Evolutionary conservation across 2,888 invertebrate species (phyloP).

Genomic region (Microplitis manilae): DNA sequence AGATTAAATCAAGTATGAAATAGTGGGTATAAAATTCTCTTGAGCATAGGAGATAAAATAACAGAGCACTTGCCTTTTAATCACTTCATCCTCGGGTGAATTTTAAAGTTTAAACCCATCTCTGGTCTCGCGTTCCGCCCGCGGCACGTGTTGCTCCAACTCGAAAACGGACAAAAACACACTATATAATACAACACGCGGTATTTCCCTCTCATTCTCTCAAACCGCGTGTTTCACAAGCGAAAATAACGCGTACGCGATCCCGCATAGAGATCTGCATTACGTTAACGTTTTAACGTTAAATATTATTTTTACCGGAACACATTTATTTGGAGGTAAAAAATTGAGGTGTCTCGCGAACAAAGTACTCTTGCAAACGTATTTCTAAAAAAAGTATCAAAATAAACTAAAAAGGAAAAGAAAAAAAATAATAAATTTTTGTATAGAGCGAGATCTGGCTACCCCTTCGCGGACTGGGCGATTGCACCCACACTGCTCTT

Average conservation of each 20-base stretch:
- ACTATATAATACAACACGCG: background rate
- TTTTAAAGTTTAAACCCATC: conserved; percentile 35
- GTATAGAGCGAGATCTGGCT: too few relatives aligned
- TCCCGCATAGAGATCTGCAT: conserved; percentile 13
- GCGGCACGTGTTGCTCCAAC: conserved; percentile 38
- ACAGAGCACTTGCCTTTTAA: conserved; percentile 36
- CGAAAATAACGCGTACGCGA: conserved; percentile 22
- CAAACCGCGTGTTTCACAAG: background rate
- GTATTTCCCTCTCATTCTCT: background rate
- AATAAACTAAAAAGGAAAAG: too few relatives aligned
- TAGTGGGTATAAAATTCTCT: too few relatives aligned
- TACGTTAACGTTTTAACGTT: conserved; percentile 60
- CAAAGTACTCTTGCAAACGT: conserved; percentile 59
- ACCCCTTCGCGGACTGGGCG: too few relatives aligned
- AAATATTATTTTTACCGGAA: conserved; percentile 65
- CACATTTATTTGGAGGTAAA: conserved; percentile 60
- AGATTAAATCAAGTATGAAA: too few relatives aligned
- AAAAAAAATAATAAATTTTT: too few relatives aligned
- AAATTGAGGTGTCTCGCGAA: conserved; percentile 58
- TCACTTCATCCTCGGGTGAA: conserved; percentile 40
- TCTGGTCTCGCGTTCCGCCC: conserved; percentile 14
- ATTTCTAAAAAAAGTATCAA: conserved; percentile 52
- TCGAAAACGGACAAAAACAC: conserved; percentile 22
- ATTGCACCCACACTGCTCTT: background rate
- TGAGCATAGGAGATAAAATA: conserved; percentile 19